A percentile compares a stretch with the other conserved stretches of the same genome.
phyloP scores from a whole-genome alignment of 2,888 invertebrate species.

The Orthosia gothica region DNA sequence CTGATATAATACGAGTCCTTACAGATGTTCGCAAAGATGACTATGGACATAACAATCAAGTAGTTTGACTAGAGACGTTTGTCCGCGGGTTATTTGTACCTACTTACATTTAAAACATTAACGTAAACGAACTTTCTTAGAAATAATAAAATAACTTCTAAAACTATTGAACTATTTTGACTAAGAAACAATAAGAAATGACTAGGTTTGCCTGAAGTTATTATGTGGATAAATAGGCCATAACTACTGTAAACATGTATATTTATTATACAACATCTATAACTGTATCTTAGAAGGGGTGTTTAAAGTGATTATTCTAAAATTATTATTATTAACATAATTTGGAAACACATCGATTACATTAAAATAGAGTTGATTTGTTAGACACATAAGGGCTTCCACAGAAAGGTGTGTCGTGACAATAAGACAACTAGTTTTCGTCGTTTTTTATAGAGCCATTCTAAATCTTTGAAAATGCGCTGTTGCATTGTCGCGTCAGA shows the following conservation, averaged over 20 bases:
- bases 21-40: constrained; percentile 3
- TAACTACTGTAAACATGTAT: constrained; percentile 50
- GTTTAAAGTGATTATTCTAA: constrained; percentile 14
- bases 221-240: constrained; percentile 22
- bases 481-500: background rate
- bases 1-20: constrained; percentile 30
- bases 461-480: background rate
- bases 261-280: constrained; percentile 47
- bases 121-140: constrained; percentile 35
- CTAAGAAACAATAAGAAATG: constrained; percentile 53
- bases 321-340: constrained; percentile 24
- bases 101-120: constrained; percentile 48
- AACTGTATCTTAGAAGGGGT: constrained; percentile 19
- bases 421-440: background rate
- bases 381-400: background rate
- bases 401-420: background rate
- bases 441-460: background rate
- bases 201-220: constrained; percentile 60
- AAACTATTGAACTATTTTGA: constrained; percentile 52
- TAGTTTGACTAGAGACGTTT: constrained; percentile 62
- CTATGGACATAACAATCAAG: constrained; percentile 31
- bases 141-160: constrained; percentile 36
- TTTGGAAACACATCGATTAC: constrained; percentile 34
- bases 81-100: constrained; percentile 25
- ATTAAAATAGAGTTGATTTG: constrained; percentile 8